Percentiles rank a stretch among this genome's conserved stretches.
Conservation (phyloP, 2,888 invertebrate species). For the Trichogramma evanescens region DNA sequence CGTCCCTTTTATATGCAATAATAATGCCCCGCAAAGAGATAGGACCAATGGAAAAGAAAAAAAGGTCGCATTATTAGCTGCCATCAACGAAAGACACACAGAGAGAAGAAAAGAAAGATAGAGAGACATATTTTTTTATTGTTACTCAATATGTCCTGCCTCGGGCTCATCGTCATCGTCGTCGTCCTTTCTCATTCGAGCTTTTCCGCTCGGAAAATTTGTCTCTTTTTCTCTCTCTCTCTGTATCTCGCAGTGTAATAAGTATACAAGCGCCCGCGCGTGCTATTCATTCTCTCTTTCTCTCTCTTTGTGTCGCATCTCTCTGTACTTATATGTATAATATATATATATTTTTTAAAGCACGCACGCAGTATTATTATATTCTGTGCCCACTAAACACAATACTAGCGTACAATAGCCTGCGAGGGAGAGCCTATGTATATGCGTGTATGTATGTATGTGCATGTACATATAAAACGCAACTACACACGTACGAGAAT, state of each 20-base stretch:
- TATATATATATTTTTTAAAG: too few relatives aligned
- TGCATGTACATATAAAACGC: too few relatives aligned
- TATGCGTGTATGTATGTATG: too few relatives aligned
- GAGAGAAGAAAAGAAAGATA: too few relatives aligned
- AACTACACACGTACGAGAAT: neutral
- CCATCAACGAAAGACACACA: conserved; percentile 20
- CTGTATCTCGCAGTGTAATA: too few relatives aligned
- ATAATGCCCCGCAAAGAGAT: conserved; percentile 11
- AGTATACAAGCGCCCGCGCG: neutral
- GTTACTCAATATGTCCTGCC: too few relatives aligned
- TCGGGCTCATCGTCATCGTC: conserved; percentile 32
- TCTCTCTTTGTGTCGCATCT: neutral
- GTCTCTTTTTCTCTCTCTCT: conserved; percentile 39
- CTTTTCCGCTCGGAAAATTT: conserved; percentile 46
- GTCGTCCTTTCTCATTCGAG: conserved; percentile 33
- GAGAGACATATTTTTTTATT: too few relatives aligned
- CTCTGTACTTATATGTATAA: neutral
- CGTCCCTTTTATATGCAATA: conserved; percentile 15
- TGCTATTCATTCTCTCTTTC: conserved; percentile 10
- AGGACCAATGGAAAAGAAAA: conserved; percentile 7
- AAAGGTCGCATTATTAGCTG: conserved; percentile 14
- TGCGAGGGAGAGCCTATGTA: conserved; percentile 10
- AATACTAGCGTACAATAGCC: conserved; percentile 40
- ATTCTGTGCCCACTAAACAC: conserved; percentile 32
- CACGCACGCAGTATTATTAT: conserved; percentile 24